Conservation (phyloP, 2,888 invertebrate genomes). For the Nebria salina region DNA sequence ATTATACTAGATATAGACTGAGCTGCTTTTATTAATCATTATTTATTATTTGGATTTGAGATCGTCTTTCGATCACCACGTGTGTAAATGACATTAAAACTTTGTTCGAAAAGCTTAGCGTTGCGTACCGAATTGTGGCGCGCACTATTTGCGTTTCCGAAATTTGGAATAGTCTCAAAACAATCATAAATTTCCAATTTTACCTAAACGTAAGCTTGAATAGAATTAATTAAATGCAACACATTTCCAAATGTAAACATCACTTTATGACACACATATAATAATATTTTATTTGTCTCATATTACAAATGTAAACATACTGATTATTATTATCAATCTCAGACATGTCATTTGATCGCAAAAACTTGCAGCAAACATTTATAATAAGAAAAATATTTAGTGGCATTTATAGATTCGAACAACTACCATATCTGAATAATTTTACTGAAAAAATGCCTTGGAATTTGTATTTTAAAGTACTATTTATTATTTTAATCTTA, state of each 20-base stretch:
- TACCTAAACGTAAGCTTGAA: too few species aligned
- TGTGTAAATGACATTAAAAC: conserved; percentile 44
- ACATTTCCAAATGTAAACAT: too few species aligned
- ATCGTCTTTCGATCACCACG: conserved; percentile 38
- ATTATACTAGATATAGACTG: background rate
- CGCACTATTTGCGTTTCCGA: conserved; percentile 13
- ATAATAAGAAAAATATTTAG: background rate
- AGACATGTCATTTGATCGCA: background rate
- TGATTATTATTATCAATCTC: background rate
- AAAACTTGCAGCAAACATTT: background rate
- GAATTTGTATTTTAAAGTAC: background rate
- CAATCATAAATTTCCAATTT: too few species aligned
- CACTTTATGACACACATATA: background rate
- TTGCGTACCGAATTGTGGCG: conserved; percentile 46
- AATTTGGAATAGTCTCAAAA: too few species aligned
- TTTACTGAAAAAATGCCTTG: too few species aligned
- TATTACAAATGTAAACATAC: background rate
- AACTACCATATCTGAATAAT: background rate
- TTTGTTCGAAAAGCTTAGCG: conserved; percentile 30
- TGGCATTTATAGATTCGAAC: background rate
- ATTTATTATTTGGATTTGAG: conserved; percentile 25
- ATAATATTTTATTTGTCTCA: background rate
- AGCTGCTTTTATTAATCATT: conserved; percentile 8
- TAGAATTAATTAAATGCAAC: too few species aligned
- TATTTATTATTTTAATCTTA: background rate